Base-by-base conservation (phyloP, 23 tunicate species). In the Botrylloides violaceus region DNA sequence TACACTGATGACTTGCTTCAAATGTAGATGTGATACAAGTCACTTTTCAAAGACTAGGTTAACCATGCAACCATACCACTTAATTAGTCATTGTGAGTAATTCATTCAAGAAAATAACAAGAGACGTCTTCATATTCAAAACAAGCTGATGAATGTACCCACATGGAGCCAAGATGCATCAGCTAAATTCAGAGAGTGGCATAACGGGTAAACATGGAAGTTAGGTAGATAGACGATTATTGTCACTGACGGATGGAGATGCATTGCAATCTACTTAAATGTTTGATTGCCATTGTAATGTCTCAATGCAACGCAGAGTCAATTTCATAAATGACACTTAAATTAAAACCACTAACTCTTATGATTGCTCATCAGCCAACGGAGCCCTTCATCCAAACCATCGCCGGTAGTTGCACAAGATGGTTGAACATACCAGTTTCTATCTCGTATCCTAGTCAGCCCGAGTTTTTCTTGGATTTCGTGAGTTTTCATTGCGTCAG, bases 371-470 rank as follows among this genome's bases (percentile, higher is more conserved):
- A 66, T 76, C 60, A 92, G 60, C 98, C 98, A 92, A 35, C 66
- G 70, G 39, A 92, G 70, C 2, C 98, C 98, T 32, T 84, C 92
- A 12, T 64, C 65, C 32, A 92, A 57, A 19, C 98, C 98, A 39
- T 77, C 92, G 2, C 98, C 98, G 0, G 80, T 81, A 20, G 83
- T 81, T 2, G 98, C 98, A 77, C 98, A 93, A 2, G 88, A 85
- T 21, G 98, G 98, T 38, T 93, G 98, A 27, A 93, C 98, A 36
- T 43, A 81, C 95, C 95, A 93, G 60, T 81, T 77, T 49, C 84
- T 77, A 21, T 85, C 86, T 30, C 72, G 72, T 24, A 93, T 20
- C 15, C 31, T 34, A 1, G 79, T 34, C 32, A 93, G 85, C 34
- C 86, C 95, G 0, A 93, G 81, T 49, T 76, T 81, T 27, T 77